Evolutionary conservation across 2,888 invertebrate genomes (phyloP).

Genomic region (Torymus auratus): DNA sequence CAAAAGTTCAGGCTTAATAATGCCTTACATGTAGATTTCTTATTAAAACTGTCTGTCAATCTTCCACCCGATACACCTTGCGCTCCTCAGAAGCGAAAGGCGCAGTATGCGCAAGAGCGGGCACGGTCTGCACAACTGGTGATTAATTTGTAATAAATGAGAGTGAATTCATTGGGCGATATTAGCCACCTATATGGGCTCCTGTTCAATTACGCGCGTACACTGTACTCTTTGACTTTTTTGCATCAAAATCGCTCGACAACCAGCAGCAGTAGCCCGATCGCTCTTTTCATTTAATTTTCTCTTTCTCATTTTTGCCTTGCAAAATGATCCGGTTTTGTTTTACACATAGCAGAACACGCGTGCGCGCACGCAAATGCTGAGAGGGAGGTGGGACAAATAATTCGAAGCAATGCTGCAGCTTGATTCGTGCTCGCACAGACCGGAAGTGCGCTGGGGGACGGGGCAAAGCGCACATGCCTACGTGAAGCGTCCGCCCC

Average conservation of each 20-base stretch:
- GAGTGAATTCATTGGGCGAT: slow-evolving; percentile 25
- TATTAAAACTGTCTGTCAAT: slow-evolving; percentile 51
- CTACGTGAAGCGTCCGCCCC: too few species aligned
- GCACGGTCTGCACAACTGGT: not conserved
- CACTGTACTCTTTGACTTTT: slow-evolving; percentile 13
- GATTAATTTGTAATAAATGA: slow-evolving; percentile 38
- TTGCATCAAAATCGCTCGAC: slow-evolving; percentile 9
- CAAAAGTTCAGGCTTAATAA: slow-evolving; percentile 25
- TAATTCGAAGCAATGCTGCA: too few species aligned
- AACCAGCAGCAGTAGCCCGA: not conserved
- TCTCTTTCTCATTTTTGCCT: not conserved
- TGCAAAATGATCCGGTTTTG: too few species aligned
- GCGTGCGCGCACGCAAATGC: not conserved
- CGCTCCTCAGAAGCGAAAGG: not conserved
- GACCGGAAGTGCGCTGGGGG: too few species aligned
- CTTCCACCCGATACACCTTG: slow-evolving; percentile 1
- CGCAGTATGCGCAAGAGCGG: too few species aligned
- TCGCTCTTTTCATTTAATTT: not conserved
- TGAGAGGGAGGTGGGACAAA: too few species aligned
- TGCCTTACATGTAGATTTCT: slow-evolving; percentile 23
- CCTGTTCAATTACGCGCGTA: not conserved
- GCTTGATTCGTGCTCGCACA: too few species aligned
- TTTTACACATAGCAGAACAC: too few species aligned
- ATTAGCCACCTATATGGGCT: slow-evolving; percentile 14
- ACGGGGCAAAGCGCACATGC: too few species aligned